Conservation (phyloP, 2,113 vertebrate species). For the rat (Rattus norvegicus) region GRCr8 NC_086020.1:213954501-213955000, state of each 20-base stretch:
- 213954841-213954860: no score
- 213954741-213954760: not conserved
- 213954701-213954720: not conserved
- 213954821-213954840: no score
- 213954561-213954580: not conserved
- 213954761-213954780: not conserved
- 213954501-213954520: not conserved
- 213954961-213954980: not conserved
- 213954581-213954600: not conserved
- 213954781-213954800: not conserved
- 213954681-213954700: not conserved
- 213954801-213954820: no score
- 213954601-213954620: not conserved
- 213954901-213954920: not conserved
- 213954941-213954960: not conserved
- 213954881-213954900: not conserved
- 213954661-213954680: not conserved
- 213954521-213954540: not conserved
- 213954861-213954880: not conserved
- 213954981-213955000: not conserved
- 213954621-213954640: not conserved
- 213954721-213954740: not conserved
- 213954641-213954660: not conserved
- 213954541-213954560: not conserved
- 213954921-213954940: conserved; percentile 1